Conservation (phyloP, 2,113 vertebrate species). For the Nothoprocta perdicaria region DNA sequence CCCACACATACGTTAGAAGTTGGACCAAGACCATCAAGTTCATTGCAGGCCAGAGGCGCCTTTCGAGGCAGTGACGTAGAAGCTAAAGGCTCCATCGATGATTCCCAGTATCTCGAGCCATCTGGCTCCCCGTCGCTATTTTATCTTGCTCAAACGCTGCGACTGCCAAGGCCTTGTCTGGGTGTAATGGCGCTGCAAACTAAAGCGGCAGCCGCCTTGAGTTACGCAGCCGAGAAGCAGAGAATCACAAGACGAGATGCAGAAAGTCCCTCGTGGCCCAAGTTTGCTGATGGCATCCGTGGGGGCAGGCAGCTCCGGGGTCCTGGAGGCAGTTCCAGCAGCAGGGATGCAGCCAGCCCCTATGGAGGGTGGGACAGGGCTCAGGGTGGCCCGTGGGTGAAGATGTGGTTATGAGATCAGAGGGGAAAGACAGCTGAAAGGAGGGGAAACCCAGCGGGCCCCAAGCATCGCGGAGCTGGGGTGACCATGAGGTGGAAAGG, state of each 20-base stretch:
- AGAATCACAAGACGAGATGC: neutral
- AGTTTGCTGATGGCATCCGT: slow-evolving; percentile 17
- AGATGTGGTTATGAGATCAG: slow-evolving; percentile 63
- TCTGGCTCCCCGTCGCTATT: slow-evolving; percentile 12
- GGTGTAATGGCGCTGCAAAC: neutral
- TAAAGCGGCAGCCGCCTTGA: neutral
- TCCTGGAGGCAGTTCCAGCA: slow-evolving; percentile 61
- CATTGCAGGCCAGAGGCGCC: neutral
- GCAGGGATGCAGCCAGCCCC: neutral
- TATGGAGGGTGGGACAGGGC: neutral
- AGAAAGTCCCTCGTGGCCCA: neutral
- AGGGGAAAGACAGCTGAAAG: neutral
- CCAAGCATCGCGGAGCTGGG: neutral
- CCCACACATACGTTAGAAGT: rapidly evolving
- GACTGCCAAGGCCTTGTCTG: neutral
- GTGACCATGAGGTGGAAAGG: slow-evolving; percentile 33
- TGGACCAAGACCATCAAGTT: neutral
- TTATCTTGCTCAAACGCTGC: neutral
- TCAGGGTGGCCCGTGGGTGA: neutral
- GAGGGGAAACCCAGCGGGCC: slow-evolving; percentile 43
- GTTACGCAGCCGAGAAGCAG: neutral
- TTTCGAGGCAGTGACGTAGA: slow-evolving; percentile 18
- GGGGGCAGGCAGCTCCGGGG: slow-evolving; percentile 29
- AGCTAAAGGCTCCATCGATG: neutral
- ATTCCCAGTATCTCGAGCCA: slow-evolving; percentile 19